Base-by-base conservation (phyloP, 2,888 invertebrate genomes). In the Acleris emargana region DNA sequence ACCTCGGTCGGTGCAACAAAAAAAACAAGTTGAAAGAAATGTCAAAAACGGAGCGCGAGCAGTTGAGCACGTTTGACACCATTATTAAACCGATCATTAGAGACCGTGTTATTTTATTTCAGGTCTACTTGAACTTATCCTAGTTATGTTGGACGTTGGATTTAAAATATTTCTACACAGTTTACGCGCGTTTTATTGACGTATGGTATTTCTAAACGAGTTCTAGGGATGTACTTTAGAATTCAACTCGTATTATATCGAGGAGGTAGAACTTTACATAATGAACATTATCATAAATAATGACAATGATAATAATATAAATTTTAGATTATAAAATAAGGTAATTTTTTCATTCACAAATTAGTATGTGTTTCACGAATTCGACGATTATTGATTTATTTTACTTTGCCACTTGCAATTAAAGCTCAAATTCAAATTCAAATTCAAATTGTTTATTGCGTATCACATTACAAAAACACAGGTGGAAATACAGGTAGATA, bases 161-260 rank as follows among this genome's bases (percentile, higher is more conserved):
- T 64, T 64, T 50, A 60, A 64, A 64, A 55, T 28, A 59, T 55
- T 59, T 64, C 59, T 45, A 20, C 60, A 64, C 64, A 32, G n/a
- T 17, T 55, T 59, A n/a, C 64, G 64, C 64, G 64, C 59, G 43
- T 28, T 18, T n/a, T 32, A 28, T 5, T 5, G n/a, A 43, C 16
- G 43, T 43, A 43, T 16, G 42, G 32, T 32, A 11, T 55, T 59
- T 25, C 32, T 54, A 59, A 50, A 64, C 64, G 59, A 18, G 11
- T 13, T 3, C 17, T 64, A 60, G 55, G 50, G 64, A 28, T 64
- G 64, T 18, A 2, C 22, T 38, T 13, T 13, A 18, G 13, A 4
- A 18, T 45, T 45, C n/a, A 43, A 45, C 42, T n/a, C 2, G 25
- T 16, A 11, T 11, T 51, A 18, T 55, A 57, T 57, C 57, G 57